Conservation (phyloP, 2,888 invertebrate genomes). For the Rhopalosiphum nymphaeae region DNA sequence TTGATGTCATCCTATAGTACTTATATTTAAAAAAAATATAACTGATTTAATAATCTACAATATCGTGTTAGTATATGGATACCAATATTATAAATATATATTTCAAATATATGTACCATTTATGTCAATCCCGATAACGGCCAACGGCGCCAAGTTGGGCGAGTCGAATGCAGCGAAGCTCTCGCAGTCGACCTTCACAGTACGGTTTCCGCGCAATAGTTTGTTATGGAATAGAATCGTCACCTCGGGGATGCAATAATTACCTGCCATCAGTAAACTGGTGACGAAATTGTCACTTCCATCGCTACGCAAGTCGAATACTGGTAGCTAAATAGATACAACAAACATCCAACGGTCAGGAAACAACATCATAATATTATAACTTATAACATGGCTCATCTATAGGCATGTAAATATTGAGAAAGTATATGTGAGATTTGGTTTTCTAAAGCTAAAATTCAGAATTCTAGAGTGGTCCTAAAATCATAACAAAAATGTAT, state of each 20-base stretch:
- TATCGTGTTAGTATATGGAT: not conserved
- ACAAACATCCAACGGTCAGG: not conserved
- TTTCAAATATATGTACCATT: constrained; percentile 72
- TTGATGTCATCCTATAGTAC: not conserved
- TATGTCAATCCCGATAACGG: constrained; percentile 84
- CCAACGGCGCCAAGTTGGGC: constrained; percentile 88
- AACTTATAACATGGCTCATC: not conserved
- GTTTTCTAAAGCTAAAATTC: not conserved
- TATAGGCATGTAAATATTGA: not conserved
- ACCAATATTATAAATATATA: not conserved
- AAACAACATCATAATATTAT: not conserved
- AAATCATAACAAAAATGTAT: not conserved
- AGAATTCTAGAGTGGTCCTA: not conserved
- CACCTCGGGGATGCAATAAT: constrained; percentile 89
- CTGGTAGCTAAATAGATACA: constrained; percentile 79
- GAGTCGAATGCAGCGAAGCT: constrained; percentile 86
- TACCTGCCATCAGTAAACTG: constrained; percentile 90
- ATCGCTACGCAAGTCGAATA: constrained; percentile 93
- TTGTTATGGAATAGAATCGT: constrained; percentile 91
- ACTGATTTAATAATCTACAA: not conserved
- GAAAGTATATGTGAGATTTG: not conserved
- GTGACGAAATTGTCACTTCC: constrained; percentile 93
- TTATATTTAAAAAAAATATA: not conserved
- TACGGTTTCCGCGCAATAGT: constrained; percentile 90
- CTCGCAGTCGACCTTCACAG: constrained; percentile 81